These are phyloP conservation scores for Euphonia xanthogaster DNA, from an alignment of 2,797 vertebrate genomes.

Conservation along the genomic window DNA sequence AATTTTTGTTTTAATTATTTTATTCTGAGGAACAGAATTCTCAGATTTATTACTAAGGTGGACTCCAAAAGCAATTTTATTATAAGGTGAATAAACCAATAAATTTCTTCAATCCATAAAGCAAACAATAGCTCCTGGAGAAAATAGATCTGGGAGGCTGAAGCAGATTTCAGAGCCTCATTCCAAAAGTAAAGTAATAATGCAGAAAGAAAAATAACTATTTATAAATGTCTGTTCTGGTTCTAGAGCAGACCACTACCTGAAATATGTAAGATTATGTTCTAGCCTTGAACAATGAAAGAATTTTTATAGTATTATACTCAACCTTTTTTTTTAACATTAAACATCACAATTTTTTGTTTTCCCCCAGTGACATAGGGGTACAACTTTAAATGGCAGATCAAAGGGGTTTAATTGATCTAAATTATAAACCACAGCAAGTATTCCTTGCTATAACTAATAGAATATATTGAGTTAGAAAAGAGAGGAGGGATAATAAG, in stretches of 20 bases:
- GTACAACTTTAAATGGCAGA: background rate
- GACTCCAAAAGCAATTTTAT: conserved; percentile 71
- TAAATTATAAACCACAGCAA: background rate
- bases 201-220: fast-evolving
- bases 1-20: conserved; percentile 76
- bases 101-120: conserved; percentile 66
- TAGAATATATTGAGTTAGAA: background rate
- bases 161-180: conserved; percentile 2
- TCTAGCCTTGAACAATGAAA: background rate
- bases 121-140: conserved; percentile 44
- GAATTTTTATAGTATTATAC: background rate
- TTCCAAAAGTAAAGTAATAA: background rate
- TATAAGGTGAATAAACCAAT: conserved; percentile 74
- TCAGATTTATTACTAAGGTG: conserved; percentile 69
- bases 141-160: conserved; percentile 60
- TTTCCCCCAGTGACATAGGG: background rate
- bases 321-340: background rate
- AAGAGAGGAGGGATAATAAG: background rate
- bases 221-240: background rate
- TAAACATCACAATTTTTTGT: background rate
- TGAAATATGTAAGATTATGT: background rate
- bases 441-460: background rate
- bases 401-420: background rate
- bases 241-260: background rate
- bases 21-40: conserved; percentile 56